Base-by-base conservation (phyloP, 2,113 vertebrate genomes). In the Zosterops japonicus region DNA sequence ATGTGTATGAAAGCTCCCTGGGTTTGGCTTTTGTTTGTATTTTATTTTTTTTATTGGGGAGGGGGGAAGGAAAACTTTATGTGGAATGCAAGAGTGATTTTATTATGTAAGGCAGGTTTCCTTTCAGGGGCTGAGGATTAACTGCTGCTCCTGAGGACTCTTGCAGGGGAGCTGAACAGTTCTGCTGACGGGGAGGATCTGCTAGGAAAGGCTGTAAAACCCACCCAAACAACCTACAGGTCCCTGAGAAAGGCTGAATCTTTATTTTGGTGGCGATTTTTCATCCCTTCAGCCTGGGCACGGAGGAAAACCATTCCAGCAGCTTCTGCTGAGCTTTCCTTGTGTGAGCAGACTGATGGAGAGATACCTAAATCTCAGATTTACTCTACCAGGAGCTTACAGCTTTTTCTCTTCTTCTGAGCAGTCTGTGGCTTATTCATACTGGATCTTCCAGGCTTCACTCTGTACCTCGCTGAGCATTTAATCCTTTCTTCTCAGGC, bases 71-170 rank as follows among this genome's bases (percentile, higher is more conserved):
- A 23, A 18, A 86, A 90, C 68, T 95, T 95, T 41, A 50, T 55
- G 18, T 81, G 83, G 36, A 89, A 79, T 71, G 52, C 35, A 69
- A 79, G n/a, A 7, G 39, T 23, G 61, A 17, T 75, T 86, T 84
- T 83, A 67, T 95, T 90, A 93, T 89, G 75, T 71, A 79, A 91
- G 90, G 82, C 50, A 91, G 65, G 39, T 55, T 89, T 82, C 36
- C 52, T 89, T 46, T 5, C 24, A 77, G 46, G 65, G 65, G 57
- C 29, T 36, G 74, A 69, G 63, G 68, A 56, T 88, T 52, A 79
- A 25, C 57, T 75, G 72, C 31, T 92, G 42, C 65, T 97, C 63
- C 75, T 4, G 35, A 77, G 80, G 10, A 5, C 59, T 84, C 57
- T 61, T 36, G 84, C 67, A 47, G 67, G 42, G 44, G 88, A 89